phyloP scores from a whole-genome alignment of 2,797 vertebrate species.

The Hoplostethus mediterraneus region DNA sequence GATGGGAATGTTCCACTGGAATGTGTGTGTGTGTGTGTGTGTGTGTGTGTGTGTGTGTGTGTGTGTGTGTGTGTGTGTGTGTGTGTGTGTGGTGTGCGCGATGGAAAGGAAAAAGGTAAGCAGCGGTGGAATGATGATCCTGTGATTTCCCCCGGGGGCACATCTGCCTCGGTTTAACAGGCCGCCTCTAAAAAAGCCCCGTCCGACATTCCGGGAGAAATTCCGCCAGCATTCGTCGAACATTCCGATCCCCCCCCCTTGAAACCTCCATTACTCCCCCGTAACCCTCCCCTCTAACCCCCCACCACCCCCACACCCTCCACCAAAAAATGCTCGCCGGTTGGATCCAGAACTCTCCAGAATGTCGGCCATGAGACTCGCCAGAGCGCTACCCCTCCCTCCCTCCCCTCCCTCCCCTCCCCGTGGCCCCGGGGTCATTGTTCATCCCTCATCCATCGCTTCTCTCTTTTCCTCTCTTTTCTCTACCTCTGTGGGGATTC shows the following conservation, averaged over 20 bases:
- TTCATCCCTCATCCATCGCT: slow-evolving; percentile 67
- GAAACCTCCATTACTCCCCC: slow-evolving; percentile 15
- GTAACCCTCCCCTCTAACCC: slow-evolving; percentile 27
- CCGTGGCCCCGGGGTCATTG: slow-evolving; percentile 65
- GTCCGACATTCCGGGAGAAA: slow-evolving; percentile 74
- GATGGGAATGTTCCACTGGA: slow-evolving; percentile 57
- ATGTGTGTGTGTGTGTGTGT: slow-evolving; percentile 26
- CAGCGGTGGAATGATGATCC: slow-evolving; percentile 76
- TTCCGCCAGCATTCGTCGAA: slow-evolving; percentile 72
- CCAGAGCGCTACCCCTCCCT: slow-evolving; percentile 46
- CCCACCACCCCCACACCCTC: slow-evolving; percentile 36
- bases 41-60: too few species aligned
- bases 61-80: slow-evolving; percentile 15
- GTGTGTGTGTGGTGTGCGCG: slow-evolving; percentile 4
- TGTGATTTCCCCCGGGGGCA: slow-evolving; percentile 76
- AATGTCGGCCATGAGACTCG: slow-evolving; percentile 69
- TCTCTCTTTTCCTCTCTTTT: slow-evolving; percentile 33
- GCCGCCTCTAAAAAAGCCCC: slow-evolving; percentile 62
- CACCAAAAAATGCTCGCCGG: slow-evolving; percentile 46
- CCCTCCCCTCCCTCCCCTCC: slow-evolving; percentile 50
- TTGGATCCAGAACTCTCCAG: slow-evolving; percentile 67
- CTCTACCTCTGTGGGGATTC: slow-evolving; percentile 71
- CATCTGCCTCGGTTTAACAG: slow-evolving; percentile 74
- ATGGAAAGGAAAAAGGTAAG: slow-evolving; percentile 63
- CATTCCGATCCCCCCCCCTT: slow-evolving; percentile 57